These are phyloP conservation scores for Dryomyza anilis DNA, from an alignment of 2,888 invertebrate species.

Conservation along the genomic window DNA sequence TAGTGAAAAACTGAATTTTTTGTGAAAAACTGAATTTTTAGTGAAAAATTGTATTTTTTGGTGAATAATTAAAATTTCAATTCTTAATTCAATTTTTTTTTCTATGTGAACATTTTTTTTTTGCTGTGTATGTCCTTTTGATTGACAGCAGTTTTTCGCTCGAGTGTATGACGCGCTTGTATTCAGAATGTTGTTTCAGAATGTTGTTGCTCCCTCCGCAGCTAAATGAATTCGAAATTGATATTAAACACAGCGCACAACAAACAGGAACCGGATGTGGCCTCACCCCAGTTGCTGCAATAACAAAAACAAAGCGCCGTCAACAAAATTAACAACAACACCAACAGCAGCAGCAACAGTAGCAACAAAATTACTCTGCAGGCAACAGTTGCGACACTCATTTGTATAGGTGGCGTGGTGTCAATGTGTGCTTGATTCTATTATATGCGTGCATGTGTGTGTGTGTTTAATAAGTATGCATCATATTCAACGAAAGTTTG, in stretches of 20 bases:
- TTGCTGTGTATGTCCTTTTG: too few relatives aligned
- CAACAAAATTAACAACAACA: not conserved
- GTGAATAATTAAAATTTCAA: too few relatives aligned
- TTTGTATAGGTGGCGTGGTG: not conserved
- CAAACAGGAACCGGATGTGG: not conserved
- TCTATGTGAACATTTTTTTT: too few relatives aligned
- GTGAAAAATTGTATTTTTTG: too few relatives aligned
- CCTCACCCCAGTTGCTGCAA: not conserved
- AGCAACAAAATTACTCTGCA: not conserved
- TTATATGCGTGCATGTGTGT: not conserved
- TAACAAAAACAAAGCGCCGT: not conserved
- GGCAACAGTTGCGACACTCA: not conserved
- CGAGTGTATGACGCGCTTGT: too few relatives aligned
- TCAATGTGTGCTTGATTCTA: not conserved
- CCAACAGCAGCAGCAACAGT: not conserved
- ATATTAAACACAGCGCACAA: slow-evolving; percentile 12
- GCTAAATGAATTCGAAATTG: slow-evolving; percentile 18
- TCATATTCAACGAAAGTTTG: slow-evolving; percentile 1
- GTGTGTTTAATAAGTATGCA: not conserved
- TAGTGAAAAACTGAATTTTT: too few relatives aligned
- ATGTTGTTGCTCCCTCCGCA: not conserved
- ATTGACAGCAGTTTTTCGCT: too few relatives aligned
- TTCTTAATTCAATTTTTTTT: too few relatives aligned
- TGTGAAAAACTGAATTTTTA: too few relatives aligned
- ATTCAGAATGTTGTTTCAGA: too few relatives aligned